Evolutionary conservation across 2,888 invertebrate species (phyloP).

Genomic region (Oscheius sp.): DNA sequence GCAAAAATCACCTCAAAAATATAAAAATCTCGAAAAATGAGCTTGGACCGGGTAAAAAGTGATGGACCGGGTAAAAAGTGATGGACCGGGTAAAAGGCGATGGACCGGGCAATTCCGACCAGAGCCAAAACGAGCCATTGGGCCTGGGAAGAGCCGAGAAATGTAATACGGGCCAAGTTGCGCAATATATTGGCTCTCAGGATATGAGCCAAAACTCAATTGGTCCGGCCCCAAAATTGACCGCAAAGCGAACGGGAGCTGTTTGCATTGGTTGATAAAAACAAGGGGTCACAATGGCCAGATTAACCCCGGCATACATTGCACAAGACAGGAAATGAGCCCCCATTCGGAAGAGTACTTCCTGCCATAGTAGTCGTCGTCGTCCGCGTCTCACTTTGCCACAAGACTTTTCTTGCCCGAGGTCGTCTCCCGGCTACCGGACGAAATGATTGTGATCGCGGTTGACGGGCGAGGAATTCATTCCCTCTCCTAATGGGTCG

Average conservation of each 20-base stretch:
- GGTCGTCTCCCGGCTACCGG: conserved; percentile 7
- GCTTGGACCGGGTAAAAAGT: too few species aligned
- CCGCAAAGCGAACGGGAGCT: conserved; percentile 21
- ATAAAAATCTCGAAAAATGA: too few species aligned
- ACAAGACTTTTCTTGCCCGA: not conserved
- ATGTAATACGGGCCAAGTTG: not conserved
- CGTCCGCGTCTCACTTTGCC: too few species aligned
- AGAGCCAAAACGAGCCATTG: too few species aligned
- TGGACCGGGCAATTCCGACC: too few species aligned
- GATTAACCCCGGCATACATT: not conserved
- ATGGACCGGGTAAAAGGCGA: too few species aligned
- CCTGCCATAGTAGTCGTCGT: conserved; percentile 17
- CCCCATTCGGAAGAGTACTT: conserved; percentile 1
- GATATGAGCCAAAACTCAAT: conserved; percentile 29
- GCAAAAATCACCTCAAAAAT: too few species aligned
- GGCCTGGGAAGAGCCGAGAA: too few species aligned
- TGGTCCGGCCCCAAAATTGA: conserved; percentile 16
- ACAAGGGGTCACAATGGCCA: conserved; percentile 13
- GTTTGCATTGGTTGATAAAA: conserved; percentile 15
- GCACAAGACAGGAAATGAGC: conserved; percentile 18
- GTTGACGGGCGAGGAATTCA: conserved; percentile 17
- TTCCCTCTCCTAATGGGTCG: conserved; percentile 18
- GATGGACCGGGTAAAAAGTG: too few species aligned
- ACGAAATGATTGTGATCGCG: conserved; percentile 24
- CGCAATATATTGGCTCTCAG: conserved; percentile 27